Evolutionary conservation across 35 echinoderm and acorn worm species (phyloP).

Genomic region (Acanthaster planci): DNA sequence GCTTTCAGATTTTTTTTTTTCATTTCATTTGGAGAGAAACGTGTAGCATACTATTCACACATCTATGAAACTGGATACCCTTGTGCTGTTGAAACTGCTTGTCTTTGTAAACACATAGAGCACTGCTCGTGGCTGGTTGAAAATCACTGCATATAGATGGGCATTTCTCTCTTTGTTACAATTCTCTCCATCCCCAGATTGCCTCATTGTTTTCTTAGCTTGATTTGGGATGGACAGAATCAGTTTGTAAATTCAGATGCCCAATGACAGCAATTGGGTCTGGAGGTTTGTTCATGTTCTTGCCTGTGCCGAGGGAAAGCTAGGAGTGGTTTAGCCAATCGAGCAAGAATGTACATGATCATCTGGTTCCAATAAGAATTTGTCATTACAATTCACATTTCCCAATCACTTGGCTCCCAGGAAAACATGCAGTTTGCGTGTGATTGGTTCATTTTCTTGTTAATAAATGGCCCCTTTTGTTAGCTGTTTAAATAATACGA

Average conservation of each 20-base stretch:
- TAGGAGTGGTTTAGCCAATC: not conserved
- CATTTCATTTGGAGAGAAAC: not conserved
- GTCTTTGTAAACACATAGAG: slow-evolving; percentile 2
- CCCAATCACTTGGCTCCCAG: not conserved
- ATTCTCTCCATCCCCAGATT: not conserved
- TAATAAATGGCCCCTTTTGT: not conserved
- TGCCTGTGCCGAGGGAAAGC: not conserved
- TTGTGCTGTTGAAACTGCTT: slow-evolving; percentile 2
- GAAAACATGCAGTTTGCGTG: not conserved
- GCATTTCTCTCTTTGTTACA: not conserved
- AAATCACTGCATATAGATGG: not conserved
- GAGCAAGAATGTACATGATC: no score
- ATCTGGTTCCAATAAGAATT: not conserved
- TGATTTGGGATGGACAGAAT: not conserved
- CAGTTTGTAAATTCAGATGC: not conserved
- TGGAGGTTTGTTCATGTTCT: not conserved
- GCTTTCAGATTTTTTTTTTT: no score
- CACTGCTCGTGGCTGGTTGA: not conserved
- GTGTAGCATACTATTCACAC: not conserved
- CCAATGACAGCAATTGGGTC: not conserved
- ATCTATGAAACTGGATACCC: not conserved
- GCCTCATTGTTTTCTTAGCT: not conserved
- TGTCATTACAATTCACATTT: slow-evolving; percentile 1
- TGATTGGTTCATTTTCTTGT: not conserved
- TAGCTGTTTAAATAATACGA: slow-evolving; percentile 18